phyloP scores from a whole-genome alignment of 1,140 invertebrate species.

The Rhopalosiphum maidis region DNA sequence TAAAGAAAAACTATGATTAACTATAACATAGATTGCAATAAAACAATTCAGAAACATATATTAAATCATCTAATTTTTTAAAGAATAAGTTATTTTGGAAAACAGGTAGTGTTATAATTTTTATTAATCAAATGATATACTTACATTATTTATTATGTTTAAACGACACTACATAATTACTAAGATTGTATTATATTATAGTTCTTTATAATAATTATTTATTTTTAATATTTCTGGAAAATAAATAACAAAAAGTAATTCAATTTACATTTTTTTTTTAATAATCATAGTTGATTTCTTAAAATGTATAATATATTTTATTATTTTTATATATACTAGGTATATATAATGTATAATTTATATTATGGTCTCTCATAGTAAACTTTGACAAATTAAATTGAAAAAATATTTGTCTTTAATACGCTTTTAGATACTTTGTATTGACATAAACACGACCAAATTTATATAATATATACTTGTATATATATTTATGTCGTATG shows the following conservation, averaged over 20 bases:
- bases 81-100: not conserved
- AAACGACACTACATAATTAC: too few species aligned
- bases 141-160: too few species aligned
- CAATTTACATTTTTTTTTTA: not conserved
- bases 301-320: not conserved
- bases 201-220: not conserved
- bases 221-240: not conserved
- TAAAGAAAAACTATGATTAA: too few species aligned
- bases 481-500: not conserved
- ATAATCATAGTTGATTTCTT: not conserved
- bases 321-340: not conserved
- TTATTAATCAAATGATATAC: not conserved
- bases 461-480: not conserved
- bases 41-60: not conserved
- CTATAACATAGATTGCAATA: too few species aligned
- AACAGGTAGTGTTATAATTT: not conserved
- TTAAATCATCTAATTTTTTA: not conserved
- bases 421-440: not conserved
- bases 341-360: not conserved
- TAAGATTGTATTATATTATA: too few species aligned
- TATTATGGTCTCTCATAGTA: not conserved
- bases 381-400: constrained; percentile 28
- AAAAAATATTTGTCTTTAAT: constrained; percentile 21
- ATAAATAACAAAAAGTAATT: not conserved
- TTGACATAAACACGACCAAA: not conserved